These are phyloP conservation scores for Melanostigma gelatinosum DNA, from an alignment of 2,113 vertebrate genomes.

Conservation along the genomic window DNA sequence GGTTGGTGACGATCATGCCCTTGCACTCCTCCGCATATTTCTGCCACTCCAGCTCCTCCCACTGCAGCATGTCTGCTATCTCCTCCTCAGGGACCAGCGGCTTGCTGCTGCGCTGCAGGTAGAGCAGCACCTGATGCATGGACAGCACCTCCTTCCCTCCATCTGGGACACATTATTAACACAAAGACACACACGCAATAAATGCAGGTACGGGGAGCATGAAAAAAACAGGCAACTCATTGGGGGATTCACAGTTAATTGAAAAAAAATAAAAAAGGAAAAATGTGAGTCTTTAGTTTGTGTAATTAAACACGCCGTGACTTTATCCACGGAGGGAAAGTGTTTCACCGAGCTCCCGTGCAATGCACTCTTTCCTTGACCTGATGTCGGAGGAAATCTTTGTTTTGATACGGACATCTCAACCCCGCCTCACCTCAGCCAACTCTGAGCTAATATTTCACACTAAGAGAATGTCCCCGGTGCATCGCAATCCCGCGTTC, in stretches of 20 bases:
- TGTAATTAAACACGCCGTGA: conserved; percentile 16
- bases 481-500: conserved; percentile 16
- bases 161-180: conserved; percentile 76
- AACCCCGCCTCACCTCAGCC: conserved; percentile 19
- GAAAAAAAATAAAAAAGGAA: neutral
- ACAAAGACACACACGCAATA: neutral
- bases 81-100: conserved; percentile 96
- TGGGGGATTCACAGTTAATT: neutral
- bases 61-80: conserved; percentile 98
- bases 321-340: neutral
- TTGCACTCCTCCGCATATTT: conserved; percentile 99
- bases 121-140: conserved; percentile 98
- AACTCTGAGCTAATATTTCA: neutral
- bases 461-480: neutral
- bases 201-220: neutral
- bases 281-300: neutral
- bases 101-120: conserved; percentile 92
- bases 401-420: neutral
- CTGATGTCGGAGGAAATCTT: neutral
- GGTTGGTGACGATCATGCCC: conserved; percentile 98
- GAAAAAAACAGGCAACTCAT: too few relatives aligned
- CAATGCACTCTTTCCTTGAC: neutral
- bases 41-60: conserved; percentile 99
- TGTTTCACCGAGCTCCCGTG: neutral
- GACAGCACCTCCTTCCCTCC: conserved; percentile 98